These are phyloP conservation scores for Sebastes cheni DNA, from an alignment of 2,797 vertebrate genomes.

Conservation along the genomic window DNA sequence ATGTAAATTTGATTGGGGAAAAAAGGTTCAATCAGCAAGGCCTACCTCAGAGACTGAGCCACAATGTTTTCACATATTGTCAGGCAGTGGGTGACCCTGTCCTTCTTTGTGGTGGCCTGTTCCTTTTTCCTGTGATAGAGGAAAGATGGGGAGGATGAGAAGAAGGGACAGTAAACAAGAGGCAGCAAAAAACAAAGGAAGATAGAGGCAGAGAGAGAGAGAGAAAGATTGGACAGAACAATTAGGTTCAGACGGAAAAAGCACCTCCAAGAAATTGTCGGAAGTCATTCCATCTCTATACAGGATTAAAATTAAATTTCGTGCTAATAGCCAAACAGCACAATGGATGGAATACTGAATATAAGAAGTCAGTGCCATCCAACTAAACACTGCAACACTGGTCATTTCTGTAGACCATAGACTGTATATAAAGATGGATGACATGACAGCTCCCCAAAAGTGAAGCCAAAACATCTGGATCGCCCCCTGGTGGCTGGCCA, in stretches of 20 bases:
- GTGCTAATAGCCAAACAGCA: background rate
- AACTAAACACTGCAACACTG: background rate
- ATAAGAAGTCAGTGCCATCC: background rate
- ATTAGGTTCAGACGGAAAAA: background rate
- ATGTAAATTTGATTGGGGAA: background rate
- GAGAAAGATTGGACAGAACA: background rate
- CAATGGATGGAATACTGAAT: background rate
- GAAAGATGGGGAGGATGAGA: background rate
- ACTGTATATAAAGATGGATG: too few species aligned
- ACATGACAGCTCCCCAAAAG: too few species aligned
- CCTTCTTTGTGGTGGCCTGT: conserved; percentile 94
- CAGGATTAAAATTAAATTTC: background rate
- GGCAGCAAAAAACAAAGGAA: background rate
- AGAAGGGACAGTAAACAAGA: background rate
- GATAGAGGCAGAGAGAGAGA: background rate
- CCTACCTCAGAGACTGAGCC: conserved; percentile 95
- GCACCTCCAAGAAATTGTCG: background rate
- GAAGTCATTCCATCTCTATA: background rate
- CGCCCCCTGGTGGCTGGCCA: too few species aligned
- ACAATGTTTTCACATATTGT: conserved; percentile 99
- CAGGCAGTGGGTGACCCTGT: conserved; percentile 95
- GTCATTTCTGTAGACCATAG: background rate
- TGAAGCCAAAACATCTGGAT: too few species aligned
- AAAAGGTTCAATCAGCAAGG: background rate
- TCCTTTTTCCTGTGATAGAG: conserved; percentile 92